Base-by-base conservation (phyloP, 2,113 vertebrate genomes). In the Cochlearius cochlearius region DNA sequence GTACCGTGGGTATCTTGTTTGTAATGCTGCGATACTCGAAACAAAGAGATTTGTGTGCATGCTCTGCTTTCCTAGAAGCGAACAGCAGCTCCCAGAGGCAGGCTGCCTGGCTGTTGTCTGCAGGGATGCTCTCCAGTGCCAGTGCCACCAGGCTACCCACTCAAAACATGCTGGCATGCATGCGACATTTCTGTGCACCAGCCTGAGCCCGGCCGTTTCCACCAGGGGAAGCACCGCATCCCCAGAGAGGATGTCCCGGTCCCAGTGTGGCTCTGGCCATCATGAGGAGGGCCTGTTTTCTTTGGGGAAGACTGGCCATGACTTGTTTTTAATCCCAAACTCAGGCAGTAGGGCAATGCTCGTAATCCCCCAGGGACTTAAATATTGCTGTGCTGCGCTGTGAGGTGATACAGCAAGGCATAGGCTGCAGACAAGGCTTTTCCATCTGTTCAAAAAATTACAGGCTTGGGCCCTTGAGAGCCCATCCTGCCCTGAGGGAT, bases 11-110 rank as follows among this genome's bases (percentile, higher is more conserved):
- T 67, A 36, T 63, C 76, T 67, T 41, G 47, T 56, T 60, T 56
- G 75, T 0, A 8, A 58, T 67, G 59, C 64, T 75, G 4, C 1
- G 1, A 16, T 49, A 60, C 22, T 36, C 0, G 2, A 62, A 90
- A 78, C 53, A 58, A 45, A 72, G 32, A 50, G 41, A 34, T 93
- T 17, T 67, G 50, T 52, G 38, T 60, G 62, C 30, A 3, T 59
- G 32, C 50, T 71, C 21, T 52, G 55, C 58, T 88, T 69, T 77
- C 43, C 45, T 41, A 47, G 49, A 38, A 74, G 41, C 34, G 39
- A 68, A 15, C 7, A 52, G 49, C 36, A 69, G 62, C 47, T 86
- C 56, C 50, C 47, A 45, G 39, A 60, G 52, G 45, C 45, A 64
- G 69, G 41, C 21, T 69, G 79, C 43, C 39, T 71, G 76, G 17